phyloP scores from a whole-genome alignment of 2,113 vertebrate genomes.

The Paraplagusia blochii region DNA sequence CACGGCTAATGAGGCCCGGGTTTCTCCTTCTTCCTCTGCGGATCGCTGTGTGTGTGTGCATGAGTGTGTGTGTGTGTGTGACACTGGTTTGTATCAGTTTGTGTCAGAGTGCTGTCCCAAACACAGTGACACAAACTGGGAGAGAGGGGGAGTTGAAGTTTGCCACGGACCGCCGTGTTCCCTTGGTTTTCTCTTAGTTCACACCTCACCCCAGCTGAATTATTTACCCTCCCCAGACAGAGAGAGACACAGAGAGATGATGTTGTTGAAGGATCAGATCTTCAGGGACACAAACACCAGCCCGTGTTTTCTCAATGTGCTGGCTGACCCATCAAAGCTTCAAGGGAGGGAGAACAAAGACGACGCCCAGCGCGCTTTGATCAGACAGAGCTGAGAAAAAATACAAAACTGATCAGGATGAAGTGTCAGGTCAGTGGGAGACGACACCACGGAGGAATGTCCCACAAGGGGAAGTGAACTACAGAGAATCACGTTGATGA shows the following conservation, averaged over 20 bases:
- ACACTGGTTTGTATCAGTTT: slow-evolving; percentile 39
- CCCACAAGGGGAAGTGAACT: too few species aligned
- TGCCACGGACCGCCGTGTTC: slow-evolving; percentile 46
- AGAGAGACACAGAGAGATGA: slow-evolving; percentile 13
- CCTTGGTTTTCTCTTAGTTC: slow-evolving; percentile 35
- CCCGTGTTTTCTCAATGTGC: slow-evolving; percentile 28
- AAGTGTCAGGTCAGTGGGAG: neutral
- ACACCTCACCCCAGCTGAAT: slow-evolving; percentile 54
- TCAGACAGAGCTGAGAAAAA: slow-evolving; percentile 17
- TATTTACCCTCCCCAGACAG: slow-evolving; percentile 54
- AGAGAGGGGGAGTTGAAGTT: slow-evolving; percentile 34
- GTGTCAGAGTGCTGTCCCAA: slow-evolving; percentile 56
- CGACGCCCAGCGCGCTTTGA: slow-evolving; percentile 9
- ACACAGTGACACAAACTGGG: neutral
- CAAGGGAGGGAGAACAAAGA: slow-evolving; percentile 2
- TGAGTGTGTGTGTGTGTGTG: slow-evolving; percentile 11
- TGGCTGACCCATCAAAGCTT: slow-evolving; percentile 48
- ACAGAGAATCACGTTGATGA: too few species aligned
- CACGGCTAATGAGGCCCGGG: slow-evolving; percentile 76
- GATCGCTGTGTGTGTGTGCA: slow-evolving; percentile 18
- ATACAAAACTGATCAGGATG: slow-evolving; percentile 19
- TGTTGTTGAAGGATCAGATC: slow-evolving; percentile 39
- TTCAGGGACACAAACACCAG: slow-evolving; percentile 38
- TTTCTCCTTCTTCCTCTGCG: slow-evolving; percentile 35
- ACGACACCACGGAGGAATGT: neutral